Conservation (phyloP, 2,113 vertebrate species). For the Aplodontia rufa region DNA sequence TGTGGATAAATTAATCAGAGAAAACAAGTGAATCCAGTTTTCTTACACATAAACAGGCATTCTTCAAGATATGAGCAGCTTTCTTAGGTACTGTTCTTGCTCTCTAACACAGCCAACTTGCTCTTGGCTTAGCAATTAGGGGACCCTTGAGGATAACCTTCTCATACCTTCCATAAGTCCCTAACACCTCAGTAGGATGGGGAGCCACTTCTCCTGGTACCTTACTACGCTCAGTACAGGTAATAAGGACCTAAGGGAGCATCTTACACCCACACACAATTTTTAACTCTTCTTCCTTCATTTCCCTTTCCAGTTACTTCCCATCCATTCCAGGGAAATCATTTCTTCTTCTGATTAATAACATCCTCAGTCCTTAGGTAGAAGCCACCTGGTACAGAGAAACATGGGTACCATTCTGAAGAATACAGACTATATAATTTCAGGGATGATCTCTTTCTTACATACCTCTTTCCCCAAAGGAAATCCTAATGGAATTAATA, state of each 20-base stretch:
- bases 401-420: background rate
- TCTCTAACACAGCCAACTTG: background rate
- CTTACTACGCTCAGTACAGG: background rate
- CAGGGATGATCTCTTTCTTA: background rate
- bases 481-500: background rate
- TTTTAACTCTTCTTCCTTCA: background rate
- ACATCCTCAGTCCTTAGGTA: background rate
- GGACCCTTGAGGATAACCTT: no score
- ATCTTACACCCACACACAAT: background rate
- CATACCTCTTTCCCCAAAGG: background rate
- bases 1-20: background rate
- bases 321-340: background rate
- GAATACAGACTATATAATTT: background rate
- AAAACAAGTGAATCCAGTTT: background rate
- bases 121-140: background rate
- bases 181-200: no score
- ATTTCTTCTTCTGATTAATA: background rate
- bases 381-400: background rate
- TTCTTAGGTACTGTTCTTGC: background rate
- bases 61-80: background rate
- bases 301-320: background rate
- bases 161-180: background rate
- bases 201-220: background rate
- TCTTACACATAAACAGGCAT: background rate
- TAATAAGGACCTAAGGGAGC: background rate